Conservation (phyloP, 2,113 vertebrate genomes). For the Opisthocomus hoazin region DNA sequence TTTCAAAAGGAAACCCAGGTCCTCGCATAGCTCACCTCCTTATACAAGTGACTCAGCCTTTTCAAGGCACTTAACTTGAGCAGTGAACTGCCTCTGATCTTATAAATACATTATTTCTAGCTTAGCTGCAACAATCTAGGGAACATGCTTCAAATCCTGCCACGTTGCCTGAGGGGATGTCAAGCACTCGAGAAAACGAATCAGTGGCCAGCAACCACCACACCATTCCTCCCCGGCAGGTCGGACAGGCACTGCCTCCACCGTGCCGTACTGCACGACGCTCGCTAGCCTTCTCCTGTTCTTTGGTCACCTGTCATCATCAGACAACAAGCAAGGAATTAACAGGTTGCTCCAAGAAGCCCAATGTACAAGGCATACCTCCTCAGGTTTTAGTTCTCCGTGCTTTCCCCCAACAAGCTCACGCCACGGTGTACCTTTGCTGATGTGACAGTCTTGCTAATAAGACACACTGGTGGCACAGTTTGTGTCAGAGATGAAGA, state of each 20-base stretch:
- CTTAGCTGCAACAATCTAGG: neutral
- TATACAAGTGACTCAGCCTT: neutral
- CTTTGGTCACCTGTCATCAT: rapidly evolving
- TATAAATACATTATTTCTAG: neutral
- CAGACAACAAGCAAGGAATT: neutral
- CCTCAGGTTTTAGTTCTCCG: rapidly evolving
- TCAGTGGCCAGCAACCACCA: neutral
- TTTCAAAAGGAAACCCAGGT: neutral
- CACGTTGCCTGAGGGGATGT: neutral
- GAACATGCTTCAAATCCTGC: neutral
- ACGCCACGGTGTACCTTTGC: rapidly evolving
- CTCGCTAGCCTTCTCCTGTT: neutral
- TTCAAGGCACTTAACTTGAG: neutral
- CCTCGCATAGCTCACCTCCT: neutral
- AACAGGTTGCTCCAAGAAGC: rapidly evolving
- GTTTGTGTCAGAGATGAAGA: neutral
- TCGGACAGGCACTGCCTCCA: neutral
- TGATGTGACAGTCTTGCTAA: neutral
- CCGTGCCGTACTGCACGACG: rapidly evolving
- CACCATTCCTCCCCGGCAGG: rapidly evolving
- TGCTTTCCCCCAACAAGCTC: rapidly evolving
- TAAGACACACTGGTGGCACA: neutral
- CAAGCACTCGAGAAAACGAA: rapidly evolving
- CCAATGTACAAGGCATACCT: neutral
- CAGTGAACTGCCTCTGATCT: neutral